Evolutionary conservation across 1,140 invertebrate species (phyloP).

Genomic region (Ostrea edulis): DNA sequence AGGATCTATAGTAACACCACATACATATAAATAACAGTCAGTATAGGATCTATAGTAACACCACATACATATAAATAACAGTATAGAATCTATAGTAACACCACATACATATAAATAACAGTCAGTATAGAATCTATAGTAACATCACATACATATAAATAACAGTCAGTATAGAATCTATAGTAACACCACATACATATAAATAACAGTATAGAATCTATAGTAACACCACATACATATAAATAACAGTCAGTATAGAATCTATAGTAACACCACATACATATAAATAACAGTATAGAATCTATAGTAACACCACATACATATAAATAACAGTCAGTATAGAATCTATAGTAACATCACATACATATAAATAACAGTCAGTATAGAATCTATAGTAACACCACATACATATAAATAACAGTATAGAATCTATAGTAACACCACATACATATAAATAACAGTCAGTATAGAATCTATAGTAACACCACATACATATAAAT

Average conservation of each 20-base stretch:
- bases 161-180: constrained; percentile 61
- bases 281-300: constrained; percentile 27
- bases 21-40: constrained; percentile 63
- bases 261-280: no score
- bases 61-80: constrained; percentile 15
- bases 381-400: not conserved
- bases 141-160: no score
- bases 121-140: constrained; percentile 58
- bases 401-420: constrained; percentile 15
- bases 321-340: constrained; percentile 64
- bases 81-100: not conserved
- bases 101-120: no score
- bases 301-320: no score
- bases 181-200: no score
- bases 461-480: constrained; percentile 58
- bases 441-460: no score
- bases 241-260: constrained; percentile 64
- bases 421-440: not conserved
- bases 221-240: no score
- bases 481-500: no score
- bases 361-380: constrained; percentile 63
- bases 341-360: no score
- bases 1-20: no score
- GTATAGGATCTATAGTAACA: not conserved
- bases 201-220: constrained; percentile 27